Evolutionary conservation across 2,888 invertebrate species (phyloP).

Genomic region (Cheilosia grossa): DNA sequence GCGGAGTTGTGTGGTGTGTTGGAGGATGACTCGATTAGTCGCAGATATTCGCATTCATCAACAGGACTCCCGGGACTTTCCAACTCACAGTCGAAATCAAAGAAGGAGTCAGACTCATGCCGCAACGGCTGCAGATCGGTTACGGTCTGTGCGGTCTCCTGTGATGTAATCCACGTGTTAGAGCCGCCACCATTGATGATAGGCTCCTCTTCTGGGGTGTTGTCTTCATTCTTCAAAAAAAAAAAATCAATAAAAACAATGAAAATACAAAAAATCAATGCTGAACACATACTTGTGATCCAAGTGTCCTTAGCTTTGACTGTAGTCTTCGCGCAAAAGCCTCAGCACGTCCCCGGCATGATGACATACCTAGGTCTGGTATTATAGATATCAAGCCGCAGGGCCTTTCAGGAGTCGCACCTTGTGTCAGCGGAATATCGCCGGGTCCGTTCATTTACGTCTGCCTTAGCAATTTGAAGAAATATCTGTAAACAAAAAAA

Average conservation of each 20-base stretch:
- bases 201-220: conserved; percentile 80
- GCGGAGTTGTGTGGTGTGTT: conserved; percentile 84
- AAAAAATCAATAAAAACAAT: conserved; percentile 84
- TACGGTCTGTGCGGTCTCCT: conserved; percentile 81
- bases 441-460: conserved; percentile 83
- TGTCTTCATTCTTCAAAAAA: conserved; percentile 79
- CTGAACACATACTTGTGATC: conserved; percentile 85
- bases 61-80: conserved; percentile 89
- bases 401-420: conserved; percentile 84
- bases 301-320: conserved; percentile 89
- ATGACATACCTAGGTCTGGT: conserved; percentile 87
- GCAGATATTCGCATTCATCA: conserved; percentile 86
- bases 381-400: conserved; percentile 88
- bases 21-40: conserved; percentile 84
- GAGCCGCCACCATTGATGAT: conserved; percentile 80
- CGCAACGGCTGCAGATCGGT: conserved; percentile 84
- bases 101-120: conserved; percentile 85
- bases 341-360: conserved; percentile 91
- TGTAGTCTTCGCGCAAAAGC: conserved; percentile 91
- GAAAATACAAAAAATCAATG: conserved; percentile 93
- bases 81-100: conserved; percentile 87
- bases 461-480: conserved; percentile 77
- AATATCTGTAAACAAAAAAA: conserved; percentile 73
- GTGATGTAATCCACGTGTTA: conserved; percentile 81
- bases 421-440: conserved; percentile 81